Evolutionary conservation across 2,797 vertebrate species (phyloP), one percentile per base, ranked within the genome.

Genomic region (Sparus aurata): DNA sequence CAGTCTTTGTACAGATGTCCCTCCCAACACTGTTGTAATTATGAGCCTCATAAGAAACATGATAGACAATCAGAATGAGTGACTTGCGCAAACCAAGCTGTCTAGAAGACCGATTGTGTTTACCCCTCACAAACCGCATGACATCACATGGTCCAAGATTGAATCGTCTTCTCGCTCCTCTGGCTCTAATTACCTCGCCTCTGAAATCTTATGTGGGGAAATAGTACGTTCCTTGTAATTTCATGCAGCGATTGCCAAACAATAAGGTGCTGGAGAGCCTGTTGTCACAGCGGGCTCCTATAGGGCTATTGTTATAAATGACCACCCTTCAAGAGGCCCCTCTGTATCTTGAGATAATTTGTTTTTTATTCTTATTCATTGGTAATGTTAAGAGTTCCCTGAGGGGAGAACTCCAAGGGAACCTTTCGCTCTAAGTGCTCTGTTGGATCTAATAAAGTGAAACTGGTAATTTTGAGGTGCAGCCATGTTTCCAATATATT

Each of bases 71-170:
- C 80, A 86, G 81, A 92, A 81, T 70, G 76, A 93, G 87, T 86
- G 85, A 88, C 83, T 93, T 85, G 77, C 52, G 41, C 85, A 93
- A 91, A 93, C 75, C 87, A 43, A 92, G 90, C 86, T 88, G 93
- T 89, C 89, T 92, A 79, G 78, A 94, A 91, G 90, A 92, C 69
- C 47, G 84, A 93, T 90, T 4, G 69, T 91, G 90, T 91, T 94
- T 93, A 92, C 82, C 79, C 87, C 78, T 79, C 69, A 61, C 59
- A 89, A 93, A 89, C 86, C 77, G 75, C 67, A 68, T 90, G 71
- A 92, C 85, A 90, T 91, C 83, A 83, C 82, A 75, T 52, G 25
- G 74, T 80, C 80, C 61, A 77, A 81, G 85, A 90, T 69, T 79
- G 83, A 92, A 91, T 83, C 80, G 73, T 93, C 83, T 88, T 86